phyloP scores from a whole-genome alignment of 2,888 invertebrate genomes.

The Buathra laborator region DNA sequence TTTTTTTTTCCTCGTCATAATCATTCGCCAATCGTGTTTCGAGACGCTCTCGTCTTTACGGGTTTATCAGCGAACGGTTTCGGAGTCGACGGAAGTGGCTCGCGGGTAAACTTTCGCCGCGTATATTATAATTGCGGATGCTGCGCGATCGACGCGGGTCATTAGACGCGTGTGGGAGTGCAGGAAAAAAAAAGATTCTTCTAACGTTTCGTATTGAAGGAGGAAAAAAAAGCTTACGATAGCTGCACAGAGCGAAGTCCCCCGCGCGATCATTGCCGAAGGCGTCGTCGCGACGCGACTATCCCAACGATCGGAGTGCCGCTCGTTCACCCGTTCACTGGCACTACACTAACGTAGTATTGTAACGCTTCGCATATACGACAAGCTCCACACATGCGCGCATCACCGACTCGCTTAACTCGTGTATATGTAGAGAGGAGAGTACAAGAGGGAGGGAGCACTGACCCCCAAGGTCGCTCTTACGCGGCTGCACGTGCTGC shows the following conservation, averaged over 20 bases:
- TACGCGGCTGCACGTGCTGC: slow-evolving; percentile 82
- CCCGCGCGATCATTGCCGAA: slow-evolving; percentile 13
- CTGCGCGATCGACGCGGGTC: background rate
- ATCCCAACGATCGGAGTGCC: slow-evolving; percentile 35
- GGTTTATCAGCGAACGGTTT: slow-evolving; percentile 52
- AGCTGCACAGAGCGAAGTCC: background rate
- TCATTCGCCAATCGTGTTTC: slow-evolving; percentile 11
- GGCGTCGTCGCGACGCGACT: slow-evolving; percentile 34
- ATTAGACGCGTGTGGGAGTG: slow-evolving; percentile 21
- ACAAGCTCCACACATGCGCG: slow-evolving; percentile 3
- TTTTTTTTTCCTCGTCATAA: background rate
- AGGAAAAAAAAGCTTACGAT: slow-evolving; percentile 1
- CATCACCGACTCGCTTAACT: slow-evolving; percentile 2
- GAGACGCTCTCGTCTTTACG: slow-evolving; percentile 53
- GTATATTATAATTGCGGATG: slow-evolving; percentile 48
- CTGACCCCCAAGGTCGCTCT: slow-evolving; percentile 83
- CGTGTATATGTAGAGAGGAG: slow-evolving; percentile 41
- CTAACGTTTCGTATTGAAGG: background rate
- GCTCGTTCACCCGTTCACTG: slow-evolving; percentile 29
- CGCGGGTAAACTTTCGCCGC: slow-evolving; percentile 36
- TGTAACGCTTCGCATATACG: background rate
- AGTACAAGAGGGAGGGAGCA: slow-evolving; percentile 73
- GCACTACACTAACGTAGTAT: background rate
- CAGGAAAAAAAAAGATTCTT: background rate
- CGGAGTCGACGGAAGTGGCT: slow-evolving; percentile 28